These are phyloP conservation scores for Drosophila putrida DNA, from an alignment of 2,888 invertebrate genomes.

Conservation along the genomic window DNA sequence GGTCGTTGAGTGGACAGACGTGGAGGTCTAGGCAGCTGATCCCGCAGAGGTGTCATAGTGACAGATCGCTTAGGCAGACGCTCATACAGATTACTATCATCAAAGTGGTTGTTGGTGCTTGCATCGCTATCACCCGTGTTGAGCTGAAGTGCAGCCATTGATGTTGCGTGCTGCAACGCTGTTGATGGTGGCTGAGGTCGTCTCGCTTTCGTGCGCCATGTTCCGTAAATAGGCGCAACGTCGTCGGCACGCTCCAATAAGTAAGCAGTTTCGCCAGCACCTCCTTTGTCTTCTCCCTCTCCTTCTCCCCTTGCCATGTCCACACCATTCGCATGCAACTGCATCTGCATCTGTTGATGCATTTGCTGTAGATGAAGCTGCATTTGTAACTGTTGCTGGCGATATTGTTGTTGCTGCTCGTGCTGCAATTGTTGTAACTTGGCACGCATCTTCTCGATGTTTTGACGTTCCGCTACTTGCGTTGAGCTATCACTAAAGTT, in stretches of 20 bases:
- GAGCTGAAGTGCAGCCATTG: conserved; percentile 31
- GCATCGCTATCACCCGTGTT: conserved; percentile 37
- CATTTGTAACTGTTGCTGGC: conserved; percentile 68
- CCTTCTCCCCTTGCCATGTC: conserved; percentile 18
- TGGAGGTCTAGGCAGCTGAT: conserved; percentile 82
- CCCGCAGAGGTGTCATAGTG: conserved; percentile 81
- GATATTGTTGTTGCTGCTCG: conserved; percentile 74
- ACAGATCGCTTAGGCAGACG: conserved; percentile 80
- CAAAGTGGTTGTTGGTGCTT: conserved; percentile 17
- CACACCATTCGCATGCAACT: conserved; percentile 64
- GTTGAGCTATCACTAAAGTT: conserved; percentile 49
- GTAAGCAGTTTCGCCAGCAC: conserved; percentile 79
- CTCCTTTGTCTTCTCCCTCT: conserved; percentile 19
- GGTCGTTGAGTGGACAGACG: conserved; percentile 77
- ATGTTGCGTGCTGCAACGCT: conserved; percentile 62
- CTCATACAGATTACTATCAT: conserved; percentile 78
- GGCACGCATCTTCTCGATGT: conserved; percentile 82
- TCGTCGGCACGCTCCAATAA: conserved; percentile 84
- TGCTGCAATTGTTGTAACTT: conserved; percentile 79
- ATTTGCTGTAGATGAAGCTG: conserved; percentile 73
- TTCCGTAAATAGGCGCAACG: conserved; percentile 80
- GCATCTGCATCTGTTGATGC: conserved; percentile 63
- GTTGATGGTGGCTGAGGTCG: conserved; percentile 72
- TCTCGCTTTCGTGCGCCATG: conserved; percentile 84
- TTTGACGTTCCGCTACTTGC: conserved; percentile 53